Evolutionary conservation across 2,888 invertebrate species (phyloP).

Genomic region (Dendrolimus houi): DNA sequence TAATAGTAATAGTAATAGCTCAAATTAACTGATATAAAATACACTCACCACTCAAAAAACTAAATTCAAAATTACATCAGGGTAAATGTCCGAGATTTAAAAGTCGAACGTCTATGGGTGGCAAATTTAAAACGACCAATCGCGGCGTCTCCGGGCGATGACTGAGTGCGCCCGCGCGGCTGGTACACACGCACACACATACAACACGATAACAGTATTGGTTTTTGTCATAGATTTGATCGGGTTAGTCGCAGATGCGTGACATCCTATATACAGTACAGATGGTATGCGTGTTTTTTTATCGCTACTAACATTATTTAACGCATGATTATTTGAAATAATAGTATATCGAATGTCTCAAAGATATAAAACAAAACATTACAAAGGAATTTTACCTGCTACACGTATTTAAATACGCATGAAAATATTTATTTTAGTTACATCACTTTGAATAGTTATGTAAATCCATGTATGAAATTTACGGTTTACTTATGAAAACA

Average conservation of each 20-base stretch:
- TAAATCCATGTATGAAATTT: too few species aligned
- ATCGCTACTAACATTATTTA: conserved; percentile 13
- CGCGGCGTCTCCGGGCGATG: conserved; percentile 50
- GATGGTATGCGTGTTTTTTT: neutral
- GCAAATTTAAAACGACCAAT: conserved; percentile 28
- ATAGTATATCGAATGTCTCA: neutral
- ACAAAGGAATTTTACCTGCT: too few species aligned
- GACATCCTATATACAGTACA: neutral
- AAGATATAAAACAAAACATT: too few species aligned
- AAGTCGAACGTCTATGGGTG: neutral
- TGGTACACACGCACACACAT: conserved; percentile 29
- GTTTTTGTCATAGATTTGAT: conserved; percentile 35
- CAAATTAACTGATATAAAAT: neutral
- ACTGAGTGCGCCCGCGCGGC: conserved; percentile 42
- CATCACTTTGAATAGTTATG: too few species aligned
- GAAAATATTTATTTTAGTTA: too few species aligned
- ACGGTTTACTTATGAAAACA: too few species aligned
- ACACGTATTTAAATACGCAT: too few species aligned
- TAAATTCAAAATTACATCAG: neutral
- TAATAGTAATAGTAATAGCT: too few species aligned
- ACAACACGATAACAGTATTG: conserved; percentile 22
- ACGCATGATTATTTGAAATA: conserved; percentile 3
- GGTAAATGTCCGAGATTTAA: neutral
- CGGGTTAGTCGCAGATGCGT: conserved; percentile 28
- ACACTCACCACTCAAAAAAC: neutral